phyloP scores from a whole-genome alignment of 2,797 vertebrate species.

The Pristis pectinata region DNA sequence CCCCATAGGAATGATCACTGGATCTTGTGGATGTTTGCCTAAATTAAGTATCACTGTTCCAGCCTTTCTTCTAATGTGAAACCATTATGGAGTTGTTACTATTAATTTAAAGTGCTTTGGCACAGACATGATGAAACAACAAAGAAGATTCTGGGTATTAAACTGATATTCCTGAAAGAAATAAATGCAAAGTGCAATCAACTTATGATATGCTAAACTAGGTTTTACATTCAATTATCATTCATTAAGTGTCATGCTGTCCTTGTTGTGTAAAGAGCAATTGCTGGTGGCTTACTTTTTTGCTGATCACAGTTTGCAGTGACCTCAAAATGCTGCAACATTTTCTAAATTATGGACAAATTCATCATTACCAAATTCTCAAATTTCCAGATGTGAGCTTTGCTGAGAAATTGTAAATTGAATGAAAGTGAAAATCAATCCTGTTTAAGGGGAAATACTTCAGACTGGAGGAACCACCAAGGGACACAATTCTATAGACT shows the following conservation, averaged over 20 bases:
- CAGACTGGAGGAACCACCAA: not conserved
- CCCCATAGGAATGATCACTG: not conserved
- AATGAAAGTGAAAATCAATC: conserved; percentile 38
- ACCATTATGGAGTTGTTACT: not conserved
- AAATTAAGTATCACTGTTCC: not conserved
- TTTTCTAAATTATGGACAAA: conserved; percentile 3
- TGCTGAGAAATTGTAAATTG: conserved; percentile 34
- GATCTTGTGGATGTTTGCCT: not conserved
- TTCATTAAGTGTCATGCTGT: not conserved
- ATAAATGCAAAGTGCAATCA: not conserved
- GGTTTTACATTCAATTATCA: not conserved
- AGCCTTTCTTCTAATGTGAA: not conserved
- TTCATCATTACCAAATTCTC: conserved; percentile 21
- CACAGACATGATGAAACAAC: not conserved
- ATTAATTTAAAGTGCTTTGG: not conserved
- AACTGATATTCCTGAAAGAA: not conserved
- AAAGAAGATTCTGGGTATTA: not conserved
- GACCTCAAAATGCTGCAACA: not conserved
- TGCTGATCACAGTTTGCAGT: not conserved
- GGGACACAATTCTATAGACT: conserved; percentile 1
- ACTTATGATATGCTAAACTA: not conserved
- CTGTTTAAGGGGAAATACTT: conserved; percentile 30
- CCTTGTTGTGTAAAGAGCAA: conserved; percentile 20
- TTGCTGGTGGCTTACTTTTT: not conserved
- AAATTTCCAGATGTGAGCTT: conserved; percentile 26